Evolutionary conservation across 1,140 invertebrate species (phyloP).

Genomic region (Temnothorax curvispinosus): DNA sequence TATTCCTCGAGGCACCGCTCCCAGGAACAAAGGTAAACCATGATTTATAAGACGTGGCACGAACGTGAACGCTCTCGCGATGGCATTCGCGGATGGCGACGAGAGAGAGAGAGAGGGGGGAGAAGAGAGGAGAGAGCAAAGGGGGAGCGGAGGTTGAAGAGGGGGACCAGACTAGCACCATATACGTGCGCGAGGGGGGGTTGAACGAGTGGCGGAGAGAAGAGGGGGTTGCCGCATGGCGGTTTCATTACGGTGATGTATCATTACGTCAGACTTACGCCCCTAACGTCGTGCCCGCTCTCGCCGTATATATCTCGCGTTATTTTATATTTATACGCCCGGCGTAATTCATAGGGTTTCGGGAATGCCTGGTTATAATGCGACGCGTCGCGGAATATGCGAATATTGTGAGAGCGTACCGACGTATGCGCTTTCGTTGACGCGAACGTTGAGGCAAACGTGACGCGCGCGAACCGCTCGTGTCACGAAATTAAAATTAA

Average conservation of each 20-base stretch:
- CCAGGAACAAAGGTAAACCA: conserved; percentile 71
- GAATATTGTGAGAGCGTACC: conserved; percentile 49
- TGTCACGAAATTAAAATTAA: not conserved
- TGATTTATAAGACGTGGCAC: conserved; percentile 74
- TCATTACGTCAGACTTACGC: conserved; percentile 77
- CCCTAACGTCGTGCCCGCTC: conserved; percentile 40
- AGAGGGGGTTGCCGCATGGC: conserved; percentile 62
- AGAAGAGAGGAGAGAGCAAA: not conserved
- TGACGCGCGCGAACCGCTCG: not conserved
- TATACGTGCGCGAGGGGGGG: conserved; percentile 21
- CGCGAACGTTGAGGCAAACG: not conserved
- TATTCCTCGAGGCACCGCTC: conserved; percentile 44
- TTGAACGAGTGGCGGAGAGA: conserved; percentile 24
- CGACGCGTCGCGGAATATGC: conserved; percentile 52
- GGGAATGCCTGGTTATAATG: conserved; percentile 70
- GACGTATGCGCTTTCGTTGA: conserved; percentile 23
- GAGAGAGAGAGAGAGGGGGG: conserved; percentile 4
- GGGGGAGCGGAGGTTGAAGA: conserved; percentile 21
- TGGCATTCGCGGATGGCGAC: conserved; percentile 34
- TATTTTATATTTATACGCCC: conserved; percentile 77
- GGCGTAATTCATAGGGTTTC: conserved; percentile 77
- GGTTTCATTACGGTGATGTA: conserved; percentile 80
- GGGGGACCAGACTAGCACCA: conserved; percentile 29
- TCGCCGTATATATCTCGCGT: conserved; percentile 48
- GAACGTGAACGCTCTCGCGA: conserved; percentile 59